These are phyloP conservation scores for Nomada hirtipes DNA, from an alignment of 2,888 invertebrate species.

Conservation along the genomic window DNA sequence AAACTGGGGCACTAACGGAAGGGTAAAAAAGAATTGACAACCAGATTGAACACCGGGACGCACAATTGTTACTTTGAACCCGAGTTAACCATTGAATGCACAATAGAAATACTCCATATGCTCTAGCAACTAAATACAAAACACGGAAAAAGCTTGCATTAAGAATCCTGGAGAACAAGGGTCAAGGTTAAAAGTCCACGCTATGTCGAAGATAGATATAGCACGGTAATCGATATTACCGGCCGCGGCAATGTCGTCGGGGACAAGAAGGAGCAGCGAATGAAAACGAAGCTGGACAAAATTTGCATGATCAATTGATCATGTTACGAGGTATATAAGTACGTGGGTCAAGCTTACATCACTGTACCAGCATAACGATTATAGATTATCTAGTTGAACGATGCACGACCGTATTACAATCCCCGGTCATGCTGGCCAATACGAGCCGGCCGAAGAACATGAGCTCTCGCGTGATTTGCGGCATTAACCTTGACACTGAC, in stretches of 20 bases:
- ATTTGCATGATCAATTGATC: constrained; percentile 62
- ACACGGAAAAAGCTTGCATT: not conserved
- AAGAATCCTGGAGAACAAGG: constrained; percentile 64
- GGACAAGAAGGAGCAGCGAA: constrained; percentile 26
- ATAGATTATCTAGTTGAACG: constrained; percentile 64
- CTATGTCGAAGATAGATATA: constrained; percentile 50
- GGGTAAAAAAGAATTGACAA: not conserved
- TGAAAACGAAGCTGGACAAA: constrained; percentile 42
- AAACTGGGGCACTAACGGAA: constrained; percentile 39
- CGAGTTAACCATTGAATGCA: not conserved
- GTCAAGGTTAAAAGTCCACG: constrained; percentile 68
- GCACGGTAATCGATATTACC: constrained; percentile 64
- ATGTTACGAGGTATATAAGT: constrained; percentile 22
- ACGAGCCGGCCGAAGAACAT: constrained; percentile 32
- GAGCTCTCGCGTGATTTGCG: constrained; percentile 47
- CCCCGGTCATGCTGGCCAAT: constrained; percentile 21
- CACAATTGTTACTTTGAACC: not conserved
- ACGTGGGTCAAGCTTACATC: constrained; percentile 59
- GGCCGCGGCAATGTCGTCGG: constrained; percentile 50
- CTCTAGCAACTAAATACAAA: not conserved
- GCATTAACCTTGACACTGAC: constrained; percentile 62
- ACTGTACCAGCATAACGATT: constrained; percentile 58
- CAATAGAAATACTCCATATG: not conserved
- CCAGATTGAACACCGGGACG: not conserved
- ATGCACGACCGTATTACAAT: constrained; percentile 36